phyloP scores from a whole-genome alignment of 1,140 invertebrate species.

The Cydia splendana region DNA sequence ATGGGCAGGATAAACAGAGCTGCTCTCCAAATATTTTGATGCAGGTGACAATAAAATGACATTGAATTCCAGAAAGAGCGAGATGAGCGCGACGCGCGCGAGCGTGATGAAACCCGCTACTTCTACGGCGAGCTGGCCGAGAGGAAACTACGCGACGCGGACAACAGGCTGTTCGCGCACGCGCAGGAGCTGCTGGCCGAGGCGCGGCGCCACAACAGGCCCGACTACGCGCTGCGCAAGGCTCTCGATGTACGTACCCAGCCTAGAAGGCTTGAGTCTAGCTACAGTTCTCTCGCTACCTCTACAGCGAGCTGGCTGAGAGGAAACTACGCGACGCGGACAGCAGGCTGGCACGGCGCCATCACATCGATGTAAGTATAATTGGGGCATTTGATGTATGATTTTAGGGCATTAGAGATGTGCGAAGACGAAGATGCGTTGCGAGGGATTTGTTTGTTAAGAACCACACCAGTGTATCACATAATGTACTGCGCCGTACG shows the following conservation, averaged over 20 bases:
- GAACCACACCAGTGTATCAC: too few relatives aligned
- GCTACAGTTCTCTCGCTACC: constrained; percentile 39
- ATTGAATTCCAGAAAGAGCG: constrained; percentile 55
- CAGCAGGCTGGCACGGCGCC: constrained; percentile 52
- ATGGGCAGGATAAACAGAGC: too few relatives aligned
- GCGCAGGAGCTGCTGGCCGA: constrained; percentile 56
- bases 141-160: constrained; percentile 58
- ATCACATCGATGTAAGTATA: background rate
- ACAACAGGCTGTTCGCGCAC: constrained; percentile 61
- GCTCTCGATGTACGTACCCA: constrained; percentile 59
- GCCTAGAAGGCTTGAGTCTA: too few relatives aligned
- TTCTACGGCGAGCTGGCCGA: constrained; percentile 67
- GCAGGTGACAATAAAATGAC: too few relatives aligned
- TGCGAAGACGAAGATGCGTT: too few relatives aligned
- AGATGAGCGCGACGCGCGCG: constrained; percentile 51
- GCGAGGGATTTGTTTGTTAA: too few relatives aligned
- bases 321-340: constrained; percentile 62
- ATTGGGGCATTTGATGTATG: too few relatives aligned
- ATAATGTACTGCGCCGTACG: too few relatives aligned
- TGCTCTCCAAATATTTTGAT: too few relatives aligned
- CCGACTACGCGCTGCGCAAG: constrained; percentile 51
- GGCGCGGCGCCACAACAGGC: constrained; percentile 44
- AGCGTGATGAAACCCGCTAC: constrained; percentile 56
- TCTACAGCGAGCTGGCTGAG: constrained; percentile 64
- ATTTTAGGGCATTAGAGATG: too few relatives aligned